Conservation (phyloP, 2,113 vertebrate species). For the Peromyscus leucopus region DNA sequence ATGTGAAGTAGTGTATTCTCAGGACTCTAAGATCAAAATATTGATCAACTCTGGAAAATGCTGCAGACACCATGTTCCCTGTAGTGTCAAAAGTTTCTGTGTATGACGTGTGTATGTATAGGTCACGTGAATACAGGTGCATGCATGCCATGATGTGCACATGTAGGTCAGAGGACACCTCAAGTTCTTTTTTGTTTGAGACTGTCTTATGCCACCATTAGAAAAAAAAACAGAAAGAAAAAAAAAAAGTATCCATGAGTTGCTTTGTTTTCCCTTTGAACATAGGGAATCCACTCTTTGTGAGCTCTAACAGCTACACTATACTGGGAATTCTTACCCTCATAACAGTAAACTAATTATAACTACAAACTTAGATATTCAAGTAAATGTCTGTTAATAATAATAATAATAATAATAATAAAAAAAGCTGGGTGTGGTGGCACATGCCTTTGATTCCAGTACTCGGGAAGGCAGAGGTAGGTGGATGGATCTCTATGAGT, state of each 20-base stretch:
- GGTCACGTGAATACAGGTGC: neutral
- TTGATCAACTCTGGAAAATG: neutral
- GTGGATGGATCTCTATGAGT: neutral
- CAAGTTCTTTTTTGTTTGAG: neutral
- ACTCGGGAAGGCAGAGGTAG: neutral
- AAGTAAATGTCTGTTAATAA: conserved; percentile 4
- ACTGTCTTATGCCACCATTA: neutral
- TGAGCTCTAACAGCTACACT: neutral
- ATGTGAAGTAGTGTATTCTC: neutral
- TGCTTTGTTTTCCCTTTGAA: neutral
- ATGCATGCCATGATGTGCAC: neutral
- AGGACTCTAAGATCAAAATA: neutral
- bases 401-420: no score
- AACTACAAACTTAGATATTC: conserved; percentile 17
- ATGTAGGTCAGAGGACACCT: neutral
- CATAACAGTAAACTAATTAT: neutral
- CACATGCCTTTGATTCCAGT: neutral
- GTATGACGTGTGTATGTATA: neutral
- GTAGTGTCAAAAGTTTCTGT: no score
- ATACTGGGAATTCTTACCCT: neutral
- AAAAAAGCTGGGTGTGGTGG: neutral
- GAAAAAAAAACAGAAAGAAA: neutral
- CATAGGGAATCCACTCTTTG: neutral
- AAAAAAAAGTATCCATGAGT: neutral
- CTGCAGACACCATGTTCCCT: neutral